Percentiles rank a stretch among this genome's conserved stretches.
phyloP scores from a whole-genome alignment of 2,113 vertebrate genomes.

The Urocitellus parryii region DNA sequence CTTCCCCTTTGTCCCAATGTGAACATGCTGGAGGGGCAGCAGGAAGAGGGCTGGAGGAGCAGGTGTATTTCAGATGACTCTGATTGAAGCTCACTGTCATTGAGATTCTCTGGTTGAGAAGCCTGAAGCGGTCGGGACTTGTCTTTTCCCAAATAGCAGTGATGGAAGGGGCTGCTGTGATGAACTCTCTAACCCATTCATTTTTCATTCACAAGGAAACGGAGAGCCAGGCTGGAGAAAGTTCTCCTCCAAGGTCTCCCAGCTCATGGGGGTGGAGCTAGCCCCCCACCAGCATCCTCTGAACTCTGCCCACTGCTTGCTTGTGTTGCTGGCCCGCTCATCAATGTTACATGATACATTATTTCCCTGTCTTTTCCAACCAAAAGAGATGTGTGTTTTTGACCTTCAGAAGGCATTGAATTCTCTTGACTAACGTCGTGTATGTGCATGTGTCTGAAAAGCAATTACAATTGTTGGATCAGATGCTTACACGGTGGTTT shows the following conservation, averaged over 20 bases:
- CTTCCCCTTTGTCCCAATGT: background rate
- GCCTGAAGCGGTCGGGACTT: background rate
- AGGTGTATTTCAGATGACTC: background rate
- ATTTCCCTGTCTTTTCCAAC: background rate
- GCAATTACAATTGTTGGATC: conserved; percentile 24
- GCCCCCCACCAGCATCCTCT: background rate
- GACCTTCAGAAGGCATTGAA: conserved; percentile 54
- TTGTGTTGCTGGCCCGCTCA: background rate
- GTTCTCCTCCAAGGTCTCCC: background rate
- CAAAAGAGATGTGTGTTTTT: background rate
- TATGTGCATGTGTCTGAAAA: background rate
- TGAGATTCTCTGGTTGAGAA: background rate
- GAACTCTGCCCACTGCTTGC: background rate
- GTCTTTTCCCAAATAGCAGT: background rate
- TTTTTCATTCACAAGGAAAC: background rate
- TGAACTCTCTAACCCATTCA: background rate
- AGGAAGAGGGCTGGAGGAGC: background rate
- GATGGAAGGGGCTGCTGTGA: background rate
- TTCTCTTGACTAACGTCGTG: conserved; percentile 11
- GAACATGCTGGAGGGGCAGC: background rate
- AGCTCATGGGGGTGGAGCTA: background rate
- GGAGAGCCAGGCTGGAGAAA: background rate
- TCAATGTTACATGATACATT: background rate
- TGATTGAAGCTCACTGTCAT: background rate
- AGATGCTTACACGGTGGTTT: conserved; percentile 2